These are phyloP conservation scores for human DNA, from an alignment of 2,113 vertebrate genomes.

Conservation along the genomic window GRCh38 chr12:89180001-89180500, in stretches of 20 bases:
- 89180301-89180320: conserved; percentile 76
- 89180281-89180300: conserved; percentile 73
- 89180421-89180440: background rate
- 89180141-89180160: conserved; percentile 75
- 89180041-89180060: background rate
- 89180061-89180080: conserved; percentile 39
- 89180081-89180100: conserved; percentile 61
- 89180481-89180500: conserved; percentile 4
- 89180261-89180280: conserved; percentile 75
- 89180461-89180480: background rate
- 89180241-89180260: conserved; percentile 81
- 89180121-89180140: conserved; percentile 77
- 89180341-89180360: background rate
- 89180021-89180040: background rate
- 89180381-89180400: background rate
- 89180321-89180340: conserved; percentile 56
- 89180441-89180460: background rate
- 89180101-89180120: conserved; percentile 78
- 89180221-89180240: conserved; percentile 83
- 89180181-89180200: conserved; percentile 78
- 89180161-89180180: conserved; percentile 77
- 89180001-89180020: background rate
- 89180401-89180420: background rate
- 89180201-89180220: conserved; percentile 80
- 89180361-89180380: background rate